Evolutionary conservation across 2,113 vertebrate species (phyloP).

Genomic region (Pyxicephalus adspersus): DNA sequence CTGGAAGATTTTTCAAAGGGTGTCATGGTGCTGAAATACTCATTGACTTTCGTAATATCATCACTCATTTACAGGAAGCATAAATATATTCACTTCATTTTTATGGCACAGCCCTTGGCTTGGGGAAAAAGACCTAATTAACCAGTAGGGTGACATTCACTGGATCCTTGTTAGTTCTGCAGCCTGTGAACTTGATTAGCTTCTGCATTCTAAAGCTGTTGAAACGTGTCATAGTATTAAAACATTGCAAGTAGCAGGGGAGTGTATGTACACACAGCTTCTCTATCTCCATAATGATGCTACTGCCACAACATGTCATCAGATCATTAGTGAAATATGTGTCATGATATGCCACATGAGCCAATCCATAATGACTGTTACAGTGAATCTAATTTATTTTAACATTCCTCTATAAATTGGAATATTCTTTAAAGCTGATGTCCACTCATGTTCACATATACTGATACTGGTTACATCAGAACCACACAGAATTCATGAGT

Average conservation of each 20-base stretch:
- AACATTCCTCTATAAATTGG: background rate
- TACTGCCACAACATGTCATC: conserved; percentile 17
- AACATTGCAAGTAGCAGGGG: background rate
- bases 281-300: conserved; percentile 26
- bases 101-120: background rate
- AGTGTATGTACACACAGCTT: background rate
- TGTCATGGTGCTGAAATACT: conserved; percentile 13
- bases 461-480: too few species aligned
- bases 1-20: conserved; percentile 14
- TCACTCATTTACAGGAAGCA: background rate
- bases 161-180: background rate
- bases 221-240: background rate
- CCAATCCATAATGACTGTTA: background rate
- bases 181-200: background rate
- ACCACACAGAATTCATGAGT: too few species aligned
- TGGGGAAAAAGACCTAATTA: conserved; percentile 1
- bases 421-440: too few species aligned
- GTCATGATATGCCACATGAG: conserved; percentile 21
- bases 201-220: conserved; percentile 4
- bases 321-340: conserved; percentile 21
- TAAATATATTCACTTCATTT: background rate
- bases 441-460: too few species aligned
- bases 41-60: background rate
- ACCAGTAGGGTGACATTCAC: conserved; percentile 12
- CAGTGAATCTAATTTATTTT: background rate